Evolutionary conservation across 2,797 vertebrate species (phyloP), one percentile per base, ranked within the genome.

Genomic region (Acanthurus tractus): DNA sequence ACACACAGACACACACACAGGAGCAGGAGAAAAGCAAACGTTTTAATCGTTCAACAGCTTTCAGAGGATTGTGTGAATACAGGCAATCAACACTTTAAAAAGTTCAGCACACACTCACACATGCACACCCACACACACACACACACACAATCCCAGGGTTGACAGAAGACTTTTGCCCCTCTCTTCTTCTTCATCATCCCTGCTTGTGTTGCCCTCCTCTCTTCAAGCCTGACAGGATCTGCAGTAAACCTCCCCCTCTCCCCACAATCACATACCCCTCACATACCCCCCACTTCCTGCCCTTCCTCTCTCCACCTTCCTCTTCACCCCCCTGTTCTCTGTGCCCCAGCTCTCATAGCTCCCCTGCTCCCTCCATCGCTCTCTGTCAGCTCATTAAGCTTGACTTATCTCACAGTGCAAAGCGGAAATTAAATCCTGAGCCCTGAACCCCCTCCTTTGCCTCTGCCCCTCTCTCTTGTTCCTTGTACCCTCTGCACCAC

Each of bases 301-400:
- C 49, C 78, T 77, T 66, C 59, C 68, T 71, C 65, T 56, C 76
- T 57, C 54, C 66, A 74, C 55, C 57, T 64, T 78, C 66, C 80
- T 77, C 71, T 80, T 77, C 74, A 76, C 74, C 81, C 59, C 70
- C 57, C 40, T 80, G 70, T 75, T 81, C 74, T 68, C 70, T 15
- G 45, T 75, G 70, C 74, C 76, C 61, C 40, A 9, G 74, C 86
- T 80, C 88, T 85, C 81, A 66, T 74, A 72, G 81, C 59, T 76
- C 53, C 70, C 63, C 76, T 63, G 81, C 57, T 85, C 83, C 81
- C 55, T 86, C 85, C 87, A 76, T 91, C 84, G 80, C 86, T 89
- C 90, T 78, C 85, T 87, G 91, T 92, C 90, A 92, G 88, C 91
- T 94, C 93, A 94, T 94, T 93, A 92, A 90, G 86, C 85, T 84